Evolutionary conservation across 2,888 invertebrate species (phyloP), one percentile per base, ranked within the genome.

Genomic region (Adelognathus sp.): DNA sequence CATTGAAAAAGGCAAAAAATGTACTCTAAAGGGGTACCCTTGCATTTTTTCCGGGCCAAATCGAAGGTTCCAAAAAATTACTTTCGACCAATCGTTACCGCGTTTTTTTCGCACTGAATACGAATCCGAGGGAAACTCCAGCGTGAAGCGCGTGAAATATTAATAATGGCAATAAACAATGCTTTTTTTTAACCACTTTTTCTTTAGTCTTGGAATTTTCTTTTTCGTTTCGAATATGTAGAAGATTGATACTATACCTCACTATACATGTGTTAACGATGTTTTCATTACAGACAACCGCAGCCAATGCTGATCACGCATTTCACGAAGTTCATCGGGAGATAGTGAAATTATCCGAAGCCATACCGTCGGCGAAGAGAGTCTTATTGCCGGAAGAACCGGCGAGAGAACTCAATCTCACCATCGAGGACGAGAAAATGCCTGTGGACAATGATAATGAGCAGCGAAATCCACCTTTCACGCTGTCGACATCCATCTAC

Each of bases 401-500:
- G 0, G n/a, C n/a, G n/a, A n/a, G n/a, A n/a, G 66, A 80, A 39
- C 46, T 14, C 16, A 60, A 36, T 3, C 31, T 54, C 29, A 73
- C 27, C 21, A 58, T 41, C 7, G 50, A 79, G 9, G 64, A 78
- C 6, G 56, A 54, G 2, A 9, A 67, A 61, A 54, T 72, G 41
- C 36, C 24, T 24, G 18, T 31, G 3, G 69, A 78, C 67, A 61
- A 73, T 7, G 31, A 70, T 41, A 29, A 27, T n/a, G 31, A 21
- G 16, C 16, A 52, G 14, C 5, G 50, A 7, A 64, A 44, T 36
- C 64, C 71, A 67, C 18, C 18, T 29, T 79, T 70, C 39, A 66
- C 60, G 14, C 2, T 87, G 33, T 85, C 87, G 3, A 83, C 84
- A 3, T 75, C 86, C 82, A 81, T 90, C 36, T 91, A 91, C 64